Conservation (phyloP, 2,888 invertebrate species). For the Plagodis pulveraria region DNA sequence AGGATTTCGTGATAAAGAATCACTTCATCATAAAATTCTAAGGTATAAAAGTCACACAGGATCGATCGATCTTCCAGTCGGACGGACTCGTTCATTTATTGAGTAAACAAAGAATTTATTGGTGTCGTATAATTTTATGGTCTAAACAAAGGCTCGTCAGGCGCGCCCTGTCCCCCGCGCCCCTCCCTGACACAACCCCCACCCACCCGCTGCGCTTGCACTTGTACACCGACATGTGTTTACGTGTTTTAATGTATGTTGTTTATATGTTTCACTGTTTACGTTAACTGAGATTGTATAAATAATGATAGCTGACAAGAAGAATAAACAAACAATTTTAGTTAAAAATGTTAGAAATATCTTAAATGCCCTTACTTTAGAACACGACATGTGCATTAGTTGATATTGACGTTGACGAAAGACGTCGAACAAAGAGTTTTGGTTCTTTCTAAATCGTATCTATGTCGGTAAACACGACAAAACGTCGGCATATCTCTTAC, state of each 20-base stretch:
- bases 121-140: constrained; percentile 83
- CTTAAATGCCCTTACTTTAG: constrained; percentile 34
- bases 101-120: constrained; percentile 82
- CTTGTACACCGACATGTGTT: constrained; percentile 74
- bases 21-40: constrained; percentile 26
- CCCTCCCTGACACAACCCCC: constrained; percentile 37
- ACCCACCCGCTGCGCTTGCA: constrained; percentile 68
- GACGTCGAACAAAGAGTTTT: constrained; percentile 43
- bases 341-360: constrained; percentile 42
- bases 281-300: constrained; percentile 63
- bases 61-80: constrained; percentile 61
- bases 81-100: constrained; percentile 73
- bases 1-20: constrained; percentile 9
- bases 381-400: constrained; percentile 34
- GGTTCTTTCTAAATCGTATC: constrained; percentile 45
- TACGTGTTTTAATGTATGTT: constrained; percentile 63
- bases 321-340: constrained; percentile 54
- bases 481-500: constrained; percentile 48
- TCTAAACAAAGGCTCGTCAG: constrained; percentile 80
- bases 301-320: constrained; percentile 57
- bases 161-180: constrained; percentile 33
- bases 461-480: constrained; percentile 50
- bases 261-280: constrained; percentile 74
- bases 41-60: constrained; percentile 54
- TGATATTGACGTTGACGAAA: constrained; percentile 43